Evolutionary conservation across 2,113 vertebrate species (phyloP), one percentile per base, ranked within the genome.

Genomic region (Butastur rufipennis): DNA sequence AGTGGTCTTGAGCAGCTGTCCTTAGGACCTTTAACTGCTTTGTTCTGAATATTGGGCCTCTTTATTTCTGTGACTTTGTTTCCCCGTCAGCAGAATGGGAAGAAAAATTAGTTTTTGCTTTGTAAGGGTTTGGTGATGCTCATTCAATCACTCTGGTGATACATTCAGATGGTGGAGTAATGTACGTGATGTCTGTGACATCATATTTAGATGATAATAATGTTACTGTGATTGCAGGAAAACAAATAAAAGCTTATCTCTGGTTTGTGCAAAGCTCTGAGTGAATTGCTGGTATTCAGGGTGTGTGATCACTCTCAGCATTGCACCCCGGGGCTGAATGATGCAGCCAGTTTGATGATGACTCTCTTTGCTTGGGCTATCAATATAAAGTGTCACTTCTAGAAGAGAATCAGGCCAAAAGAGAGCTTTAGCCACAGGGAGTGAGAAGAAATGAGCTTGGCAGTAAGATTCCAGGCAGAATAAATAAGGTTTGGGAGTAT

Each of bases 341-440:
- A 48, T 29, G 47, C 0, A 19, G 68, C 43, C 34, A 5, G 43
- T 75, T 89, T 85, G 84, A 53, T 93, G 90, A 86, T 85, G 78
- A 42, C 81, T 95, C 45, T 95, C 79, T 83, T 40, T 48, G 87
- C 82, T 67, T 65, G 48, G 85, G 38, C 86, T 91, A 65, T 93
- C 94, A 74, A 87, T 96, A 89, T 63, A 56, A 93, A 93, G 36
- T 96, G 93, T 90, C 88, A 71, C 77, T 81, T 95, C 78, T 32
- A 38, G 92, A 66, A 50, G 63, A 87, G 34, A 81, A 48, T 93
- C 58, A 45, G 88, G 63, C 61, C 45, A 81, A 29, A 56, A 79
- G 70, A 88, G 31, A 94, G 43, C 83, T 96, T 84, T 86, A 83
- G 61, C 82, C 81, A 93, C 42, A 29, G 48, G 91, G 75, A 83